Percentiles rank a stretch among this genome's conserved stretches.
Evolutionary conservation across 2,888 invertebrate species (phyloP).

Genomic region (Xanthia icteritia): DNA sequence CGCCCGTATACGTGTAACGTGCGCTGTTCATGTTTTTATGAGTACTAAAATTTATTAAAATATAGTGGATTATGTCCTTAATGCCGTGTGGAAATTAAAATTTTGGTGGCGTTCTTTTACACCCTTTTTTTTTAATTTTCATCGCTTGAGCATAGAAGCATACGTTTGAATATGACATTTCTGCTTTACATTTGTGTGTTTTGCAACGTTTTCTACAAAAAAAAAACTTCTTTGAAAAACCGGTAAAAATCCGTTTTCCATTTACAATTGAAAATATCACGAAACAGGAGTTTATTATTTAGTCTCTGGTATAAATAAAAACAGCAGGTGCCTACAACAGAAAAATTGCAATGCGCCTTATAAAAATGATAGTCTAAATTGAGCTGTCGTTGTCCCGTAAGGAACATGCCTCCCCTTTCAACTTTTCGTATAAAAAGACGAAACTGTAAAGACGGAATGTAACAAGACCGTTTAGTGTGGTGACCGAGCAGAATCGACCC

Average conservation of each 20-base stretch:
- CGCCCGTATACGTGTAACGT: constrained; percentile 65
- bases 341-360: constrained; percentile 43
- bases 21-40: constrained; percentile 68
- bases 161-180: constrained; percentile 25
- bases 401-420: constrained; percentile 77
- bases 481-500: constrained; percentile 86
- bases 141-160: constrained; percentile 23
- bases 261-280: neutral
- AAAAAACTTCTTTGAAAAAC: neutral
- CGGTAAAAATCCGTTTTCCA: neutral
- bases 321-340: constrained; percentile 4
- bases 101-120: constrained; percentile 58
- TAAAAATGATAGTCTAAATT: constrained; percentile 75
- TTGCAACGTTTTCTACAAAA: neutral
- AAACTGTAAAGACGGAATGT: constrained; percentile 79
- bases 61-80: constrained; percentile 68
- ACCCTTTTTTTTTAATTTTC: constrained; percentile 35
- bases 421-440: constrained; percentile 75
- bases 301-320: constrained; percentile 4
- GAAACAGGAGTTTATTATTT: neutral
- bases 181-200: constrained; percentile 9
- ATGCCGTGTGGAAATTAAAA: constrained; percentile 68
- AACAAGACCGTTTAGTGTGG: constrained; percentile 84
- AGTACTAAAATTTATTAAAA: constrained; percentile 68
- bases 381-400: constrained; percentile 75